Base-by-base conservation (phyloP, 2,888 invertebrate species). In the Ennomos quercinarius region DNA sequence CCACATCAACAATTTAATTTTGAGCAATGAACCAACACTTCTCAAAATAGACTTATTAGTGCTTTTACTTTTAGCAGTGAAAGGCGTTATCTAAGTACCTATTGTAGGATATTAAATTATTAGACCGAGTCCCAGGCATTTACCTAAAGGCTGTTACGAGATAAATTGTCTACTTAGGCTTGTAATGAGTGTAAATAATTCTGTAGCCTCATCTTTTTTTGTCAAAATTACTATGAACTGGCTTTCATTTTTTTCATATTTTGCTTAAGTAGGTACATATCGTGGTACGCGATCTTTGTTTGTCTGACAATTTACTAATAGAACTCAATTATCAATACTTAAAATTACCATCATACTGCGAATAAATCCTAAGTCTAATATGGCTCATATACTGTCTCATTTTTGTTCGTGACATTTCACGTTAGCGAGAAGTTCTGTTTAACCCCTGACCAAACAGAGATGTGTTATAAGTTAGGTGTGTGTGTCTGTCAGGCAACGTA, bases 51-150 rank as follows among this genome's bases (percentile, higher is more conserved):
- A 58, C 44, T 11, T 39, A 50, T 35, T 52, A 52, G 52, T 53
- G 51, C 57, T 58, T 43, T 52, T 52, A 52, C 57, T 58, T 58
- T 52, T 35, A 39, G n/a, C 43, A 12, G 54, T 59, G 53, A 54
- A 54, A 59, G 54, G 38, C n/a, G 27, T 50, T 41, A 39, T 38
- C 43, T 57, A 27, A 27, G 27, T 27, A 47, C 48, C 50, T 47
- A 51, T 48, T 12, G 43, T 42, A 46, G 17, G 45, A 64, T 57
- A 64, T 63, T 72, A 61, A 65, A 57, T 51, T 49, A 47, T 61
- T 67, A 67, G 76, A 68, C 76, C 72, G 71, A 64, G 58, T 68
- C 70, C 37, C 60, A 61, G 47, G 42, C 50, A 43, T 60, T 55
- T 60, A 61, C 55, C 51, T 43, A 51, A 61, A 61, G 51, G 45